A percentile compares a stretch with the other conserved stretches of the same genome.
Conservation (phyloP, 1,140 invertebrate genomes). For the Macrotrachela quadricornifera region DNA sequence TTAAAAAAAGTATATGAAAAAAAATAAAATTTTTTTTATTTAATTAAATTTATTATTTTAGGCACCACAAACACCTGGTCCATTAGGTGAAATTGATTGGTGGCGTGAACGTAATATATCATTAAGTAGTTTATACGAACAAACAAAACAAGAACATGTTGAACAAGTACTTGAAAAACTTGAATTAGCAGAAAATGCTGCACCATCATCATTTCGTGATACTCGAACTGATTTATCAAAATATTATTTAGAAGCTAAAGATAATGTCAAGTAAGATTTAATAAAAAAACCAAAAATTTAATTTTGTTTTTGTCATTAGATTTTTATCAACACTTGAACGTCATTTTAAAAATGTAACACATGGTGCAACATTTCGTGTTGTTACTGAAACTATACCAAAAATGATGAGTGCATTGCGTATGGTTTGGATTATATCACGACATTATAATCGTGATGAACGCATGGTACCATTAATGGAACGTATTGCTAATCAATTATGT, state of each 20-base stretch:
- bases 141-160: constrained; percentile 48
- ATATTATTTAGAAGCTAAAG: constrained; percentile 50
- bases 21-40: no score
- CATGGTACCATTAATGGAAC: constrained; percentile 53
- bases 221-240: constrained; percentile 40
- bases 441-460: constrained; percentile 39
- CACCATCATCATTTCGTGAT: constrained; percentile 33
- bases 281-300: no score
- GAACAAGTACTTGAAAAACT: constrained; percentile 40
- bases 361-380: constrained; percentile 43
- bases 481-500: constrained; percentile 54
- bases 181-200: constrained; percentile 30
- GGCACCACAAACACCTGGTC: constrained; percentile 42
- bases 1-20: no score
- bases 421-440: constrained; percentile 32
- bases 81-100: constrained; percentile 54
- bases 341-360: constrained; percentile 54
- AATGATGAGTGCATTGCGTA: constrained; percentile 49
- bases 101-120: constrained; percentile 55
- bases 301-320: constrained; percentile 15
- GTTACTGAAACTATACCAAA: constrained; percentile 44
- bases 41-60: constrained; percentile 14
- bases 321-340: constrained; percentile 55
- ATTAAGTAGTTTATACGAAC: constrained; percentile 51
- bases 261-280: constrained; percentile 38